Evolutionary conservation across 2,113 vertebrate species (phyloP).

Genomic region (Heterotilapia buettikoferi): DNA sequence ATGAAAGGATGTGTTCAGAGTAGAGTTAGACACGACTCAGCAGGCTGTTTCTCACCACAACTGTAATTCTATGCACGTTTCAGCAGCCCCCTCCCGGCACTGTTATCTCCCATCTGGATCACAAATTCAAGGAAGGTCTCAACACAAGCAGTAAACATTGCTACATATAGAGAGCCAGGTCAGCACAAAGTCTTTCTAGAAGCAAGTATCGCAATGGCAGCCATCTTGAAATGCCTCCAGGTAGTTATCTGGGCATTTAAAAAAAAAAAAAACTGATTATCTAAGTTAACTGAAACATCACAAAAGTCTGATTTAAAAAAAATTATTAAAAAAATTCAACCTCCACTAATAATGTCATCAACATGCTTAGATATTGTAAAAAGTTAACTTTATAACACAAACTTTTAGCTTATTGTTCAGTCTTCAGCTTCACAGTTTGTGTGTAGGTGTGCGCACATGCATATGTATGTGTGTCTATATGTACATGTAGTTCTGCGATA

Average conservation of each 20-base stretch:
- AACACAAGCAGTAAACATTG: background rate
- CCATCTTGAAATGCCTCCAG: background rate
- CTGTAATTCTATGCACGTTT: background rate
- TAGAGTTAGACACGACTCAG: conserved; percentile 15
- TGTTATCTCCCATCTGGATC: conserved; percentile 2
- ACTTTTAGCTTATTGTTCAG: background rate
- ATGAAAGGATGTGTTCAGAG: conserved; percentile 25
- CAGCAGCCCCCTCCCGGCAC: background rate
- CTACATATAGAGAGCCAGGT: background rate
- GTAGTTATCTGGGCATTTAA: background rate
- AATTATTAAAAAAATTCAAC: background rate
- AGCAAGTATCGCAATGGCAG: background rate
- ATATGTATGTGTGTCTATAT: background rate
- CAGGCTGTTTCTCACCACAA: background rate
- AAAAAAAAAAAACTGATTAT: fast-evolving
- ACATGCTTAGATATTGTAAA: background rate
- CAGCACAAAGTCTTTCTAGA: background rate
- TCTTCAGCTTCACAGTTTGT: background rate
- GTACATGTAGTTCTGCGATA: background rate
- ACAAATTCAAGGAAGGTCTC: background rate
- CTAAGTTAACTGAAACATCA: background rate
- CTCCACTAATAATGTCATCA: background rate
- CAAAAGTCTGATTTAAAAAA: fast-evolving
- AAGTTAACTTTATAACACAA: background rate
- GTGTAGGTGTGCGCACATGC: background rate